A percentile compares a stretch with the other conserved stretches of the same genome.
These are phyloP conservation scores for Anguilla pacifica DNA, from an alignment of 2,797 vertebrate genomes.

Conservation along the genomic window DNA sequence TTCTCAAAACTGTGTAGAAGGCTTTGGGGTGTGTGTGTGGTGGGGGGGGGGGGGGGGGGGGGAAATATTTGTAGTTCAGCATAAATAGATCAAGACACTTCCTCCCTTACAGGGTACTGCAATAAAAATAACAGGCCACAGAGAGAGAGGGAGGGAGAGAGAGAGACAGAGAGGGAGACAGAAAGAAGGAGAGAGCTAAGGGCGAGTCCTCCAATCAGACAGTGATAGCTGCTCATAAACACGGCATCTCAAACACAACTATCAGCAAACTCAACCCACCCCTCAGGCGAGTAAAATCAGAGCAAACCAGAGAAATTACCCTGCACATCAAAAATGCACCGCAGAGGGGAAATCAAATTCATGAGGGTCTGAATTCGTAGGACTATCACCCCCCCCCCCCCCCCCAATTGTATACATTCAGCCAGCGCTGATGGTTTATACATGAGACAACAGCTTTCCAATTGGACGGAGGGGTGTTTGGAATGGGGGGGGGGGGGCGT, in stretches of 20 bases:
- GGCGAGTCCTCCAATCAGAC: constrained; percentile 17
- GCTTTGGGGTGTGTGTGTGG: not conserved
- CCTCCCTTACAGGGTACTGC: not conserved
- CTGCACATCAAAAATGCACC: constrained; percentile 32
- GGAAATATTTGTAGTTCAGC: constrained; percentile 20
- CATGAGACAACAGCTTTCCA: constrained; percentile 63
- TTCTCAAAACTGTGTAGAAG: not conserved
- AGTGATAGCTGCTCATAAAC: not conserved
- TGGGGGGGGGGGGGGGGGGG: not conserved
- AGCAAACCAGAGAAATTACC: constrained; percentile 22
- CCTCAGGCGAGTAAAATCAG: constrained; percentile 25
- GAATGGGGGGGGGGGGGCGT: constrained; percentile 17
- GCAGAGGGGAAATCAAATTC: constrained; percentile 47
- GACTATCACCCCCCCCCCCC: constrained; percentile 39
- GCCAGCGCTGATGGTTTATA: constrained; percentile 63
- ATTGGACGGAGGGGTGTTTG: constrained; percentile 55
- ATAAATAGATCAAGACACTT: constrained; percentile 33
- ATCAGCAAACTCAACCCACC: constrained; percentile 20
- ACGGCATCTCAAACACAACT: not conserved
- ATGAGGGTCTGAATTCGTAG: constrained; percentile 32
- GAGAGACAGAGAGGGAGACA: not conserved
- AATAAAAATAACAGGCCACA: constrained; percentile 22
- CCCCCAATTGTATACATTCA: constrained; percentile 48
- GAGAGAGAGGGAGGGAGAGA: constrained; percentile 34
- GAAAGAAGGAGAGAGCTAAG: not conserved